Conservation (phyloP, 1,140 invertebrate species). For the Chironomus striatipennis region DNA sequence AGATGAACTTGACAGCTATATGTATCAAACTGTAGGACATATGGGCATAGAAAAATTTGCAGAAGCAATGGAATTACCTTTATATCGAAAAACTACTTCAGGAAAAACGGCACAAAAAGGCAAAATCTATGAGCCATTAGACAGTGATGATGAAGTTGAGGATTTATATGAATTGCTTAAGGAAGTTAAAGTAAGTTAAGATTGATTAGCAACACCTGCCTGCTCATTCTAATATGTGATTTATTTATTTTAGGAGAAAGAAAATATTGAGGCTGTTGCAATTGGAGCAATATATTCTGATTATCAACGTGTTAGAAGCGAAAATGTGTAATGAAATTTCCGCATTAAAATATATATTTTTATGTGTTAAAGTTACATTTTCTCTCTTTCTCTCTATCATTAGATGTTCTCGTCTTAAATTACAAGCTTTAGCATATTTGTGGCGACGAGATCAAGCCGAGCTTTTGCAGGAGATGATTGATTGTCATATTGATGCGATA, state of each 20-base stretch:
- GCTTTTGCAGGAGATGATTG: constrained; percentile 95
- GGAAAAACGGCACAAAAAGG: constrained; percentile 71
- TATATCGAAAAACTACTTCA: constrained; percentile 77
- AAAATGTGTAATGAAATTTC: constrained; percentile 80
- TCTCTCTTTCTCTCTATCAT: no score
- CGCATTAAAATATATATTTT: constrained; percentile 22
- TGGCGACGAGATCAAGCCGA: constrained; percentile 91
- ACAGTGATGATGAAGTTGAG: constrained; percentile 96
- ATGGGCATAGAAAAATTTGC: constrained; percentile 87
- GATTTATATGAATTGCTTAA: constrained; percentile 83
- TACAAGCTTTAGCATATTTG: constrained; percentile 84
- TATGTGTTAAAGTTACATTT: not conserved
- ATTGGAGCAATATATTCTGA: constrained; percentile 96
- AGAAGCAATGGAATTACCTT: constrained; percentile 85
- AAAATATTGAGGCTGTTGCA: constrained; percentile 83
- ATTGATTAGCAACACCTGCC: constrained; percentile 10
- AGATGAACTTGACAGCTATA: constrained; percentile 97
- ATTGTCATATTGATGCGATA: constrained; percentile 83
- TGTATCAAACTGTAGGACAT: constrained; percentile 99
- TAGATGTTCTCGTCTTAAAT: constrained; percentile 80
- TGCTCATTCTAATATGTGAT: not conserved
- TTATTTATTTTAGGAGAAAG: constrained; percentile 55
- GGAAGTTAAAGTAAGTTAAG: constrained; percentile 64
- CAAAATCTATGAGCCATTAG: constrained; percentile 73
- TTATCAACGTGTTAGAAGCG: constrained; percentile 94